These are phyloP conservation scores for Microcebus jonahi DNA, from an alignment of 2,113 vertebrate genomes.

Conservation along the genomic window DNA sequence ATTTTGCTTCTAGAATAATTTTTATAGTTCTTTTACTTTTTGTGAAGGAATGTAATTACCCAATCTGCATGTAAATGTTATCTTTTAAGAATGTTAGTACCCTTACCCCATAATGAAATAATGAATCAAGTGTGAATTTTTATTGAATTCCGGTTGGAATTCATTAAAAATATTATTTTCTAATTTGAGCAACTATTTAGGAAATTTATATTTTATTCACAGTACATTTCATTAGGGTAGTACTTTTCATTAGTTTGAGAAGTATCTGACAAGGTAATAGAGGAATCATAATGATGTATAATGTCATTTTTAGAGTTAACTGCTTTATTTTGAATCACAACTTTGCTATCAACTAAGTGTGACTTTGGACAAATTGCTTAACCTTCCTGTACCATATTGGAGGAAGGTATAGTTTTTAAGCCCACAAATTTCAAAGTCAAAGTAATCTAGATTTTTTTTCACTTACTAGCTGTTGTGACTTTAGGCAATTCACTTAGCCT, in stretches of 20 bases:
- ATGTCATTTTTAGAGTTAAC: background rate
- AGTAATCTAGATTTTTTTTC: background rate
- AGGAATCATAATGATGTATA: background rate
- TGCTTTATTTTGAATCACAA: background rate
- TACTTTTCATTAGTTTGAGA: background rate
- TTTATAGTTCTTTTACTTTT: background rate
- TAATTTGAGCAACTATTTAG: background rate
- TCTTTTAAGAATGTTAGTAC: background rate
- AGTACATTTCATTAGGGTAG: background rate
- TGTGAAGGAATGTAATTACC: background rate
- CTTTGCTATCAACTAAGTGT: background rate
- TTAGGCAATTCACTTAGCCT: background rate
- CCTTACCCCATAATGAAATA: background rate
- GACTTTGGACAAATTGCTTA: background rate
- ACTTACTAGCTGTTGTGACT: background rate
- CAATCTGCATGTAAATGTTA: slow-evolving; percentile 24
- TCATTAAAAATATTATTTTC: background rate
- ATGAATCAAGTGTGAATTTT: background rate
- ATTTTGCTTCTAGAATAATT: background rate
- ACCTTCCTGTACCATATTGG: background rate
- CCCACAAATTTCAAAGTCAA: background rate
- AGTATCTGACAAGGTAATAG: background rate
- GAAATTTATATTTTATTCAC: background rate
- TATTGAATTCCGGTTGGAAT: slow-evolving; percentile 2
- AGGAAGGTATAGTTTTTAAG: background rate